Evolutionary conservation across 2,797 vertebrate species (phyloP), one percentile per base, ranked within the genome.

Genomic region (Bradypodion pumilum): DNA sequence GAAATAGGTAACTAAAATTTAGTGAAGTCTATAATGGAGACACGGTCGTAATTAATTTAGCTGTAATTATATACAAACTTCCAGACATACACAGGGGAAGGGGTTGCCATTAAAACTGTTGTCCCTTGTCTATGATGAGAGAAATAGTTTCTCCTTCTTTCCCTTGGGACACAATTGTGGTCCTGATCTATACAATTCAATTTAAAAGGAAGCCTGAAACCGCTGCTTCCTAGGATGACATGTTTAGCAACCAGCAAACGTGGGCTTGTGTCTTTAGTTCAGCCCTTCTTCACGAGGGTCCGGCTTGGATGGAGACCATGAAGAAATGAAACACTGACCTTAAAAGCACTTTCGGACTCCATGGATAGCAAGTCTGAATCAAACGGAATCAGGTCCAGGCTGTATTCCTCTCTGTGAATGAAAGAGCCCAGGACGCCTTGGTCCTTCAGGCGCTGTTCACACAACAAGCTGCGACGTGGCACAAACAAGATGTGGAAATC

Each of bases 401-500:
- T 98, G 84, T 99, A 99, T 90, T 99, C 98, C 12, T 99, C 98
- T 0, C 98, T 97, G 86, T 98, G 97, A 90, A 96, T 96, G 88
- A 99, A 98, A 37, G 98, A 97, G 72, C 97, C 97, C 86, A 98
- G 90, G 74, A 99, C 97, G 0, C 98, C 98, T 89, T 97, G 97
- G 88, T 99, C 98, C 91, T 99, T 99, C 87, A 99, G 92, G 84
- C 98, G 95, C 93, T 99, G 98, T 85, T 99, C 98, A 27, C 99
- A 99, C 37, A 99, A 91, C 86, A 99, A 93, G 94, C 98, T 99
- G 86, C 97, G 97, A 19, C 98, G 98, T 0, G 99, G 98, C 89
- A 99, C 98, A 3, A 99, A 99, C 94, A 99, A 91, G 89, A 99
- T 97, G 93, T 99, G 98, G 95, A 98, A 99, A 73, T 99, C 99